Percentiles rank a stretch among this genome's conserved stretches.
Evolutionary conservation across 2,797 vertebrate genomes (phyloP).

Genomic region (Gymnodraco acuticeps): DNA sequence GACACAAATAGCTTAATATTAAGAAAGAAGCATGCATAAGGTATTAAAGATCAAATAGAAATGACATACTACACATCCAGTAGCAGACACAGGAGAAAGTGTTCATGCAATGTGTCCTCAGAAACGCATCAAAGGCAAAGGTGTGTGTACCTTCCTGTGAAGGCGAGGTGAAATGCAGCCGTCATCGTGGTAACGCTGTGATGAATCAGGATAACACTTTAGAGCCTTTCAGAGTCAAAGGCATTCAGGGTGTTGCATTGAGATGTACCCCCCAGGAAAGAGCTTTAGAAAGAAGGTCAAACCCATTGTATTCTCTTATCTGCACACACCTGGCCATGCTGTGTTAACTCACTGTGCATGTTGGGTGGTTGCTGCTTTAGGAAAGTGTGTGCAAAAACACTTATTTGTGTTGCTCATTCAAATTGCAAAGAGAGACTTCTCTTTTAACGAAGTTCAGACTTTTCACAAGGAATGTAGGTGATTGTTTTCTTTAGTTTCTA

Average conservation of each 20-base stretch:
- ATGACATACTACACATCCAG: too few relatives aligned
- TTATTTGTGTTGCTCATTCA: not conserved
- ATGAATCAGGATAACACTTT: not conserved
- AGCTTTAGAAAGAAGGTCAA: not conserved
- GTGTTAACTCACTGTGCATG: not conserved
- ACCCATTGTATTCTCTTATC: not conserved
- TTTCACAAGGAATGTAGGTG: constrained; percentile 2
- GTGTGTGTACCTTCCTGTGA: not conserved
- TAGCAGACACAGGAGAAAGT: too few relatives aligned
- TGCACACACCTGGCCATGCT: not conserved
- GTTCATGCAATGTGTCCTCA: not conserved
- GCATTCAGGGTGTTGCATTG: not conserved
- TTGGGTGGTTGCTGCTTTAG: not conserved
- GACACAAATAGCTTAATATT: too few relatives aligned
- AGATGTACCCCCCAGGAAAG: not conserved
- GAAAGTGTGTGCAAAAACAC: not conserved
- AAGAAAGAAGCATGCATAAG: too few relatives aligned
- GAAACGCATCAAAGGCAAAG: not conserved
- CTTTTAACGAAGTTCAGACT: not conserved
- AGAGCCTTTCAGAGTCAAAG: not conserved
- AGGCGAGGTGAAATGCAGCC: not conserved
- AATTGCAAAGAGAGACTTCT: not conserved
- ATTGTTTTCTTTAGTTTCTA: not conserved
- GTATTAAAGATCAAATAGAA: too few relatives aligned
- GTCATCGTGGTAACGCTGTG: not conserved